A percentile compares a stretch with the other conserved stretches of the same genome.
Conservation (phyloP, 2,113 vertebrate species). For the Melanerpes formicivorus region DNA sequence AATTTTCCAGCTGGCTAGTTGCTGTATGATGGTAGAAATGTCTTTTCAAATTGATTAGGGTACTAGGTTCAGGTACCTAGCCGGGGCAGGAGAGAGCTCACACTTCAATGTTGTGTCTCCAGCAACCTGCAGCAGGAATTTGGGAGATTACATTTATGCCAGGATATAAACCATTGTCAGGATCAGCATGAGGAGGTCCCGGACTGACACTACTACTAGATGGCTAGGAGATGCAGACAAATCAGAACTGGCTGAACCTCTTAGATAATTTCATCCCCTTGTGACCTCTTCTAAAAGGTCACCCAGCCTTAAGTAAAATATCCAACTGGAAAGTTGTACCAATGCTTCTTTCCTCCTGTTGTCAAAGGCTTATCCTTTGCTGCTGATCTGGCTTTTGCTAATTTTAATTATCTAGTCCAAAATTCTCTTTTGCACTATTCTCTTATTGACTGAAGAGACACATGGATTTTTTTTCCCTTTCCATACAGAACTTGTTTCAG, state of each 20-base stretch:
- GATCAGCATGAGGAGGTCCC: background rate
- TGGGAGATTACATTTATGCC: background rate
- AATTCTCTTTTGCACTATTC: background rate
- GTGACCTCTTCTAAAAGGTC: background rate
- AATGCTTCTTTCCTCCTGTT: background rate
- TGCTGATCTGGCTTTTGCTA: background rate
- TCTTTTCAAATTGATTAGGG: background rate
- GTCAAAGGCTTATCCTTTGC: background rate
- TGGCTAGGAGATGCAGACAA: background rate
- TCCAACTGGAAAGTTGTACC: background rate
- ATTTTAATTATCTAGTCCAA: background rate
- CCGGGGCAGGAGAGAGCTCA: background rate
- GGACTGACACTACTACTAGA: background rate
- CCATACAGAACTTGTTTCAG: background rate
- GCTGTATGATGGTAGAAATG: background rate
- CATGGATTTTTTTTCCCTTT: accelerated
- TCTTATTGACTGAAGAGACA: background rate
- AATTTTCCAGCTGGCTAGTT: slow-evolving; percentile 45
- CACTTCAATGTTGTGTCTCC: background rate
- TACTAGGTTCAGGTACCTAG: background rate
- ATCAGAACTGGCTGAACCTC: background rate
- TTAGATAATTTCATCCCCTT: background rate
- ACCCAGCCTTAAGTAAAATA: background rate
- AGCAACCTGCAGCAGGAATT: background rate
- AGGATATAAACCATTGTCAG: background rate